Conservation (phyloP, 2,113 vertebrate species). For the Lophius piscatorius region DNA sequence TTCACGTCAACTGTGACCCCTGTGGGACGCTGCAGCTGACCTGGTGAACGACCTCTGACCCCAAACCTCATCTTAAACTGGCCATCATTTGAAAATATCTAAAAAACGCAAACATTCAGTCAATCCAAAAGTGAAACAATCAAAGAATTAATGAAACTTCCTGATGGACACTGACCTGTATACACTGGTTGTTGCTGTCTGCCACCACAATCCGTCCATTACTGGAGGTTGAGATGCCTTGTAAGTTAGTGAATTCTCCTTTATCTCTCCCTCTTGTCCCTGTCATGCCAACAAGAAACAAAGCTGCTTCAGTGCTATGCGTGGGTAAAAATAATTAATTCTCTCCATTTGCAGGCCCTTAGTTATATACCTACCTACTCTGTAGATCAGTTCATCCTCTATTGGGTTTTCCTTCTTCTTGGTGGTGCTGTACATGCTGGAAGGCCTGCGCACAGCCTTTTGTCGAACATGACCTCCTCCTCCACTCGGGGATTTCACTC, state of each 20-base stretch:
- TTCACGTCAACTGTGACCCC: constrained; percentile 93
- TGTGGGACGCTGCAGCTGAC: constrained; percentile 95
- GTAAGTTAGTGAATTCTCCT: constrained; percentile 95
- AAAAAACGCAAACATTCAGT: rapidly evolving
- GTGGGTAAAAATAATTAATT: neutral
- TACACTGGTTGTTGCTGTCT: constrained; percentile 95
- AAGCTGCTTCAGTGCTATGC: neutral
- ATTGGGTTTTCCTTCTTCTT: constrained; percentile 91
- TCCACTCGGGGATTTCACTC: constrained; percentile 92
- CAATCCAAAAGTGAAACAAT: rapidly evolving
- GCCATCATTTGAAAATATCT: constrained; percentile 96
- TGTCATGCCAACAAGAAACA: constrained; percentile 49
- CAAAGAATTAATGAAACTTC: neutral
- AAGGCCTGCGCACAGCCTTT: constrained; percentile 92
- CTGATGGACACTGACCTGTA: constrained; percentile 60
- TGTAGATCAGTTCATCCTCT: constrained; percentile 85
- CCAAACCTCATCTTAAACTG: constrained; percentile 95
- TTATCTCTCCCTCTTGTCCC: constrained; percentile 92
- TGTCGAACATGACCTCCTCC: constrained; percentile 91
- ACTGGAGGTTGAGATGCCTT: constrained; percentile 91
- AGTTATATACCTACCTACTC: constrained; percentile 81
- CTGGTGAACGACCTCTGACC: constrained; percentile 92
- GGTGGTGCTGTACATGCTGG: constrained; percentile 97
- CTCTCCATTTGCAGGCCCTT: no score
- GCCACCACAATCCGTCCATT: constrained; percentile 92